A percentile compares a stretch with the other conserved stretches of the same genome.
Evolutionary conservation across 2,113 vertebrate species (phyloP).

Genomic region (Leptocoma aspasia): DNA sequence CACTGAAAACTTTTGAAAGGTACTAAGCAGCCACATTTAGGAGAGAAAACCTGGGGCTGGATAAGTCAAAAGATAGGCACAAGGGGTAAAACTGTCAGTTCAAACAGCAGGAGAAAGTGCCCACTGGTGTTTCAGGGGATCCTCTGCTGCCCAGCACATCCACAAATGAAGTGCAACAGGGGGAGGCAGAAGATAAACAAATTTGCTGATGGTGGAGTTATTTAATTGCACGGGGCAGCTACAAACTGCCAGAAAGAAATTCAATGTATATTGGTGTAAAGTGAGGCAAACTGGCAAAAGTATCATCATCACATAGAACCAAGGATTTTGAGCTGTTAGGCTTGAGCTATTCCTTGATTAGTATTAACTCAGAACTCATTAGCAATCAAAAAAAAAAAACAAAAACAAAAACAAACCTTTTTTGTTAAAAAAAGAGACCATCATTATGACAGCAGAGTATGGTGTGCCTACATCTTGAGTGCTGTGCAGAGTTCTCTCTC

Average conservation of each 20-base stretch:
- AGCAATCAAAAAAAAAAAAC: background rate
- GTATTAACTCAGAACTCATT: background rate
- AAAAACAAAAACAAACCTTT: background rate
- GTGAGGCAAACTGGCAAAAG: background rate
- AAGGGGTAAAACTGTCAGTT: background rate
- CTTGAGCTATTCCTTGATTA: background rate
- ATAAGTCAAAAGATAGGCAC: background rate
- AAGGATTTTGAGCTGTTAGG: background rate
- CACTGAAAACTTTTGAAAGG: background rate
- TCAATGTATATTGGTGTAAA: background rate
- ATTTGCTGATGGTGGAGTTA: background rate
- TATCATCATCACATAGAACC: background rate
- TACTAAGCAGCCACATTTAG: background rate
- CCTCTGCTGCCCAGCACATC: background rate
- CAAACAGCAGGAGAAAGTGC: background rate
- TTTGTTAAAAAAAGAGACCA: background rate
- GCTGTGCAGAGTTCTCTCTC: background rate
- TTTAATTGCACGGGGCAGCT: background rate
- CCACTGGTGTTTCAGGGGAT: background rate
- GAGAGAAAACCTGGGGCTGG: background rate
- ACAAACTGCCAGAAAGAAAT: background rate
- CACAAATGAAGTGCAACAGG: background rate
- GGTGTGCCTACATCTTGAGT: background rate
- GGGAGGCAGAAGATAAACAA: background rate
- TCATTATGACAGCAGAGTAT: background rate